A percentile compares a stretch with the other conserved stretches of the same genome.
These are phyloP conservation scores for Holothuria leucospilota DNA, from an alignment of 53 echinoderm and acorn worm genomes.

Conservation along the genomic window DNA sequence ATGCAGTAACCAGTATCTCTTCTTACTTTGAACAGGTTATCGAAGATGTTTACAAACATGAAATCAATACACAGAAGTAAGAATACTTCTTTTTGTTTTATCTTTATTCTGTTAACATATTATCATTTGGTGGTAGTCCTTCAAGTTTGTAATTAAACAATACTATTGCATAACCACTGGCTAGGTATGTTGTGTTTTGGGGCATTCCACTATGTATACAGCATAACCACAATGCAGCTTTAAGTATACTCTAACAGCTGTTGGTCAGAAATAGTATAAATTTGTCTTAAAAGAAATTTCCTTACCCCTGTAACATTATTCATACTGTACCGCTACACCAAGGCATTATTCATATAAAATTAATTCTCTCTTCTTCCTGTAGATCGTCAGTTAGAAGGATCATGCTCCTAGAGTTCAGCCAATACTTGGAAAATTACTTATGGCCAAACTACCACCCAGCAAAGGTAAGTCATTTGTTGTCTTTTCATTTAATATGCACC, in stretches of 20 bases:
- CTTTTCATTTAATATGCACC: neutral
- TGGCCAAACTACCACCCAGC: slow-evolving; percentile 92
- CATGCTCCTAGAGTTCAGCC: slow-evolving; percentile 95
- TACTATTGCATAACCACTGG: no score
- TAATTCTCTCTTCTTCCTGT: neutral
- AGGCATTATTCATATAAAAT: neutral
- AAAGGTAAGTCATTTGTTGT: slow-evolving; percentile 65
- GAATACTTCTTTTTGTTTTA: neutral
- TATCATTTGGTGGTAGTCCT: no score
- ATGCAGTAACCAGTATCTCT: neutral
- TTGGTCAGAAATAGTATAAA: no score
- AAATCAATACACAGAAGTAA: slow-evolving; percentile 84
- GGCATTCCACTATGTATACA: no score
- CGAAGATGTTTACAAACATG: slow-evolving; percentile 90
- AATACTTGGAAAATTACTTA: slow-evolving; percentile 94
- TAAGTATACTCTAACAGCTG: no score
- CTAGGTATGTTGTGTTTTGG: no score
- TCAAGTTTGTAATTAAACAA: no score
- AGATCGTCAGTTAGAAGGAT: slow-evolving; percentile 90
- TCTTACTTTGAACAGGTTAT: slow-evolving; percentile 71
- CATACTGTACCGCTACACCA: neutral
- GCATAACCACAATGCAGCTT: no score
- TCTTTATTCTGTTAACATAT: no score
- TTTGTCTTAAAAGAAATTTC: no score
- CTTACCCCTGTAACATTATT: neutral